A percentile compares a stretch with the other conserved stretches of the same genome.
These are phyloP conservation scores for Pyrochroa serraticornis DNA, from an alignment of 2,888 invertebrate genomes.

Conservation along the genomic window DNA sequence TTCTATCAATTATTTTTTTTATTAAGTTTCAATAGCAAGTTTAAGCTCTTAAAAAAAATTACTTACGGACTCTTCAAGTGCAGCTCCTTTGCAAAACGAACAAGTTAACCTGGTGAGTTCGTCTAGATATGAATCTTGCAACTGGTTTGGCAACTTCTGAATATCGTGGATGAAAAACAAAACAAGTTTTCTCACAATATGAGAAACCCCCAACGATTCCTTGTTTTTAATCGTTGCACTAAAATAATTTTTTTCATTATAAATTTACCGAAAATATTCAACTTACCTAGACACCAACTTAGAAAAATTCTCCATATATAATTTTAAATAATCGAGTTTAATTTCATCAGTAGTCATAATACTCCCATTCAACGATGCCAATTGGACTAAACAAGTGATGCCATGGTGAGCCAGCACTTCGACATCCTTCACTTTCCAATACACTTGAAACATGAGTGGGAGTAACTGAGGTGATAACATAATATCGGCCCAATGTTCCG, in stretches of 20 bases:
- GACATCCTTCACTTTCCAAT: conserved; percentile 79
- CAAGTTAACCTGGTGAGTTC: conserved; percentile 69
- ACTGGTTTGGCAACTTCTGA: conserved; percentile 57
- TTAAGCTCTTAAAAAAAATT: too few species aligned
- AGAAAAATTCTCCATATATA: conserved; percentile 67
- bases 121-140: conserved; percentile 64
- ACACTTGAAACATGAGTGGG: conserved; percentile 81
- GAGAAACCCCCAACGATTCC: conserved; percentile 73
- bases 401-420: conserved; percentile 79
- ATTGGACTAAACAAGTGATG: conserved; percentile 80
- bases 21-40: too few species aligned
- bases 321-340: conserved; percentile 63
- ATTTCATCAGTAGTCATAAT: conserved; percentile 58
- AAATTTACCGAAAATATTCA: background rate
- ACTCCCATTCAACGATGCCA: conserved; percentile 72
- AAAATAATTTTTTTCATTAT: conserved; percentile 32
- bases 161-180: conserved; percentile 64
- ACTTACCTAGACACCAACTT: conserved; percentile 64
- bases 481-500: conserved; percentile 75
- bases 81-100: conserved; percentile 67
- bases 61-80: conserved; percentile 69
- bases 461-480: conserved; percentile 76
- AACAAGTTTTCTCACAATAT: conserved; percentile 68
- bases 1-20: too few species aligned
- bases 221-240: conserved; percentile 67